phyloP scores from a whole-genome alignment of 2,888 invertebrate genomes.

The Nematopogon swammerdamellus region DNA sequence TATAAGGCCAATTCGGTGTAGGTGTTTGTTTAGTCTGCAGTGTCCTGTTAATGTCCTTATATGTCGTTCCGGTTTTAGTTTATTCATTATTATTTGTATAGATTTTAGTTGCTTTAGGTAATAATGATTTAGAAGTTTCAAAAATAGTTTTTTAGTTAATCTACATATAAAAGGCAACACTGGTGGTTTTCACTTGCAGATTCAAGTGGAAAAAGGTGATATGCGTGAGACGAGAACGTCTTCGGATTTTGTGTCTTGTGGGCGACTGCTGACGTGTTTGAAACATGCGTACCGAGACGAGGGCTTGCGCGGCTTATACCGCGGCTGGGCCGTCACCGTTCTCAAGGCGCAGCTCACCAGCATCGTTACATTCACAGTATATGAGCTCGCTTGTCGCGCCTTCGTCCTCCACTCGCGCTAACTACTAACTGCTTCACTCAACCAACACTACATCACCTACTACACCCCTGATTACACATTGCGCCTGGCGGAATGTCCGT shows the following conservation, averaged over 20 bases:
- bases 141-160: not conserved
- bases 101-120: not conserved
- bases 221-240: slow-evolving; percentile 25
- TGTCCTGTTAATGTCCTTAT: too few species aligned
- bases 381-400: slow-evolving; percentile 35
- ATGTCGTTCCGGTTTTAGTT: too few species aligned
- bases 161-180: slow-evolving; percentile 19
- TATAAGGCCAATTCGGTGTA: too few species aligned
- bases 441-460: too few species aligned
- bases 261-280: slow-evolving; percentile 22
- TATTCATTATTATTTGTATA: not conserved
- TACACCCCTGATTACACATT: too few species aligned
- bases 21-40: too few species aligned
- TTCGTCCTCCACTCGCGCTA: too few species aligned
- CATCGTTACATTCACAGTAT: slow-evolving; percentile 27
- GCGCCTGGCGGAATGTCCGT: too few species aligned
- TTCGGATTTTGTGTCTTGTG: slow-evolving; percentile 22
- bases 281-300: slow-evolving; percentile 19
- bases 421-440: too few species aligned
- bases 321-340: slow-evolving; percentile 32
- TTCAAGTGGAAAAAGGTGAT: slow-evolving; percentile 16
- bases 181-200: slow-evolving; percentile 32
- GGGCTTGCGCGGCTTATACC: slow-evolving; percentile 27
- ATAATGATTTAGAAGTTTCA: not conserved
- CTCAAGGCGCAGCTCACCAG: slow-evolving; percentile 35